Conservation (phyloP, 2,888 invertebrate genomes). For the Hydrotaea cyrtoneurina region DNA sequence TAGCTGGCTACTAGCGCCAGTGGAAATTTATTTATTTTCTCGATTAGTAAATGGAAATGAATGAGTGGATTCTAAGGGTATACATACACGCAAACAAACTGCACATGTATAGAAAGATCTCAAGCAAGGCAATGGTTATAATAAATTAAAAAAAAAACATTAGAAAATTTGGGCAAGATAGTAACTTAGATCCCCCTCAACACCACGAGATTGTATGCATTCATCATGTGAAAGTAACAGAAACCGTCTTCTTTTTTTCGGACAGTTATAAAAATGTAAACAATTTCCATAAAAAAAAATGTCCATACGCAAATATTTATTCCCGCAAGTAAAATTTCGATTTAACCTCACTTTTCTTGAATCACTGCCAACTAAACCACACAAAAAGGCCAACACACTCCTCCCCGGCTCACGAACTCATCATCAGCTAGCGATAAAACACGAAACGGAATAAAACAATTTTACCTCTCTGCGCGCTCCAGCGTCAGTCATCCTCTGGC, state of each 20-base stretch:
- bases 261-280: neutral
- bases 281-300: neutral
- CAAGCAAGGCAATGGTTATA: too few species aligned
- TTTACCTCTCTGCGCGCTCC: too few species aligned
- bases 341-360: neutral
- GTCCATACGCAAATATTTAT: neutral
- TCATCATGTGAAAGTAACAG: too few species aligned
- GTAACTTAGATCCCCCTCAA: too few species aligned
- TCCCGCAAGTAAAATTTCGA: neutral
- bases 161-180: too few species aligned
- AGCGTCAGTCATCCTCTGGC: too few species aligned
- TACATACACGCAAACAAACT: constrained; percentile 19
- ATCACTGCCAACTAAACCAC: neutral
- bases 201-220: too few species aligned
- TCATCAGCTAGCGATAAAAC: too few species aligned
- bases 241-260: neutral
- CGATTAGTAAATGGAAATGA: constrained; percentile 28
- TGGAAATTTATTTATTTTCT: constrained; percentile 53
- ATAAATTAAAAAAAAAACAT: too few species aligned
- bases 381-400: too few species aligned
- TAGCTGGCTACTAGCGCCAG: constrained; percentile 13
- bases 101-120: neutral
- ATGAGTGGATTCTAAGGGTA: neutral
- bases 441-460: too few species aligned
- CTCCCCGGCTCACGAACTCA: too few species aligned